Evolutionary conservation across 1,140 invertebrate genomes (phyloP).

Genomic region (Scylla paramamosain): DNA sequence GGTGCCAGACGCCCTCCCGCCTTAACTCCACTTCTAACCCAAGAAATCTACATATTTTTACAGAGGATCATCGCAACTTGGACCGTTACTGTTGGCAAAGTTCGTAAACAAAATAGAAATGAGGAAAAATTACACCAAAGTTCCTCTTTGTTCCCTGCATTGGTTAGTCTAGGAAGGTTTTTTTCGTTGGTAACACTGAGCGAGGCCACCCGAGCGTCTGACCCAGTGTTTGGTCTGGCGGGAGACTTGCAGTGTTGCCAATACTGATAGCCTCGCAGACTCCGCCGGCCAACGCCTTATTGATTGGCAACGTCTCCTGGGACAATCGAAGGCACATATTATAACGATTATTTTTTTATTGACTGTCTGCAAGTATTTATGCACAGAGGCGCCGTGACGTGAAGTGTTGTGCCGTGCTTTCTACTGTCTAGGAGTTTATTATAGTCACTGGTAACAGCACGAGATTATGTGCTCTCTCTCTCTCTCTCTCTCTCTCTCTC

Average conservation of each 20-base stretch:
- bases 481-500: constrained; percentile 40
- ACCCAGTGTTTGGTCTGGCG: constrained; percentile 62
- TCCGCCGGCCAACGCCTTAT: constrained; percentile 33
- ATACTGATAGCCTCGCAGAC: not conserved
- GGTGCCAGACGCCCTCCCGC: not conserved
- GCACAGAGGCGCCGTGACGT: too few species aligned
- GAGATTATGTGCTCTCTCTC: not conserved
- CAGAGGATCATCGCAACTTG: not conserved
- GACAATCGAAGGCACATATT: not conserved
- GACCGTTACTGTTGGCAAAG: not conserved
- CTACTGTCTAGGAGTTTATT: too few species aligned
- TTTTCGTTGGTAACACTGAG: constrained; percentile 38
- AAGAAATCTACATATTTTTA: not conserved
- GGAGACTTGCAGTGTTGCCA: constrained; percentile 47
- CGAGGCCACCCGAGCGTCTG: constrained; percentile 19
- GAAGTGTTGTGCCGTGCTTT: too few species aligned
- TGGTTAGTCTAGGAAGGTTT: not conserved
- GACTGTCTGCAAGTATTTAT: too few species aligned
- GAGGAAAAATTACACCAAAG: not conserved
- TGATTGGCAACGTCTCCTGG: constrained; percentile 4
- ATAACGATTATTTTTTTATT: not conserved
- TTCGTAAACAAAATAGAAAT: not conserved
- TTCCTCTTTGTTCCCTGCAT: not conserved
- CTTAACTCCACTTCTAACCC: not conserved
- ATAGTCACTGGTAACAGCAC: too few species aligned